These are phyloP conservation scores for Progne subis DNA, from an alignment of 2,113 vertebrate species.

Conservation along the genomic window DNA sequence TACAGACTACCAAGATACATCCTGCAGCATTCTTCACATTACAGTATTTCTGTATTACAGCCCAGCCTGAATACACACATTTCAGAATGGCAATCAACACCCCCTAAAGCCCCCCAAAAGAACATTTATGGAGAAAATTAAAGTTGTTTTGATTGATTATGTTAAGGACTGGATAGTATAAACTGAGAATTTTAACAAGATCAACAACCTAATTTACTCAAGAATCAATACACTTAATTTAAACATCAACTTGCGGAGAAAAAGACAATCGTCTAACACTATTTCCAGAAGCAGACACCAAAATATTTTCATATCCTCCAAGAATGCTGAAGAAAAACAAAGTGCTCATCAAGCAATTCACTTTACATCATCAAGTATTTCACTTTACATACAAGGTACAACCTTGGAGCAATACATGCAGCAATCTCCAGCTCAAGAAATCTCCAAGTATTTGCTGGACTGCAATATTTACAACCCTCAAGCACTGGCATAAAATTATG, in stretches of 20 bases:
- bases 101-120: not conserved
- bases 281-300: not conserved
- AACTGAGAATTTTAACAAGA: not conserved
- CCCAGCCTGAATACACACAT: not conserved
- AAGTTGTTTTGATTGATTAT: not conserved
- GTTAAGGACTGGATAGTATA: not conserved
- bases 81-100: not conserved
- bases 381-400: not conserved
- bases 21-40: not conserved
- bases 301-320: not conserved
- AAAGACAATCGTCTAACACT: not conserved
- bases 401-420: not conserved
- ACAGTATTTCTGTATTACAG: not conserved
- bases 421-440: not conserved
- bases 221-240: not conserved
- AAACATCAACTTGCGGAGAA: not conserved
- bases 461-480: not conserved
- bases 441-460: not conserved
- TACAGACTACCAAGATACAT: not conserved
- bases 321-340: not conserved
- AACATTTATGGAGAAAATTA: not conserved
- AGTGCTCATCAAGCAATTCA: not conserved
- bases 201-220: not conserved
- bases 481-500: not conserved
- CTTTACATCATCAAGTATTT: not conserved